These are phyloP conservation scores for Allobates femoralis DNA, from an alignment of 2,797 vertebrate species.

Conservation along the genomic window DNA sequence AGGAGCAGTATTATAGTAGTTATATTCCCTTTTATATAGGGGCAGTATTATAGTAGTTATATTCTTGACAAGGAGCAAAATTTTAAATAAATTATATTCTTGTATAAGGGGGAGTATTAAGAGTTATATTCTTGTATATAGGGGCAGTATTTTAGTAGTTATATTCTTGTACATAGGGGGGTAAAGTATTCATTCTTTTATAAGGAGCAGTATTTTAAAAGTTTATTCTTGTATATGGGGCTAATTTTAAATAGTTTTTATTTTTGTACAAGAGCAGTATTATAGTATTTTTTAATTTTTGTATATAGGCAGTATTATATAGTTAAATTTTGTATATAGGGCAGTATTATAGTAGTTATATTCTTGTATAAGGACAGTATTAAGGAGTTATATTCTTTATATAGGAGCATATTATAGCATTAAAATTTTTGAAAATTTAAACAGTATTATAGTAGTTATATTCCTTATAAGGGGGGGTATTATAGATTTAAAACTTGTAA, in stretches of 20 bases:
- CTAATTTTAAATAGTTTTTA: background rate
- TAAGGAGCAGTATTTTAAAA: background rate
- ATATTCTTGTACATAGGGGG: no score
- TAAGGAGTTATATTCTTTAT: background rate
- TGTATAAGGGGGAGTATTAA: no score
- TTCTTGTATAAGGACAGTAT: conserved; percentile 7
- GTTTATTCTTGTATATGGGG: background rate
- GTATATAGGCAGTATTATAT: conserved; percentile 10
- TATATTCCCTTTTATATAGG: background rate
- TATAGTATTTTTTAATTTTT: conserved; percentile 1
- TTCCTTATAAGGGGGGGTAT: no score
- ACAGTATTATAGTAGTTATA: no score
- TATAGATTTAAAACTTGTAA: no score
- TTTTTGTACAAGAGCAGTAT: background rate
- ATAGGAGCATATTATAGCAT: no score
- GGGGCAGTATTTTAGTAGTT: no score
- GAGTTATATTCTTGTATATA: no score
- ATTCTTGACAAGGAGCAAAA: background rate
- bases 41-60: background rate
- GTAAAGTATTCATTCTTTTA: background rate
- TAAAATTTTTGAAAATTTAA: no score
- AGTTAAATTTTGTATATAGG: conserved; percentile 11
- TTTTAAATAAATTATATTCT: no score
- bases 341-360: conserved; percentile 22
- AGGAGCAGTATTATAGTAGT: background rate